A percentile compares a stretch with the other conserved stretches of the same genome.
Conservation (phyloP, 2,797 vertebrate genomes). For the Eupleurogrammus muticus region DNA sequence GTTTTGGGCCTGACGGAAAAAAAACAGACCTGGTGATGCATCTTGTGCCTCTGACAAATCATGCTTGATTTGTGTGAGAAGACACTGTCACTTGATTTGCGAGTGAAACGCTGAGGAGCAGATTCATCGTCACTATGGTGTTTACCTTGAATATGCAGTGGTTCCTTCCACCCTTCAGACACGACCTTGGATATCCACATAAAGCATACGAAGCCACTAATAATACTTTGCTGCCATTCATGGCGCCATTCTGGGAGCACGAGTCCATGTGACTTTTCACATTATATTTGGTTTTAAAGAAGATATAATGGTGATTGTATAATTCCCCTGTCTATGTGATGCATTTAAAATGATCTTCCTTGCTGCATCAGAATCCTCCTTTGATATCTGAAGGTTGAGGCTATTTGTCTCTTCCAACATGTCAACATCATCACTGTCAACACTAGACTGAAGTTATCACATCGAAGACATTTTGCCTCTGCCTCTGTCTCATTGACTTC, state of each 20-base stretch:
- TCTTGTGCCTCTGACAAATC: background rate
- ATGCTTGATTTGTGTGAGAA: slow-evolving; percentile 3
- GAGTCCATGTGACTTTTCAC: background rate
- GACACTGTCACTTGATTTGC: background rate
- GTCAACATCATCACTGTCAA: slow-evolving; percentile 28
- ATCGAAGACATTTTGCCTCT: slow-evolving; percentile 17
- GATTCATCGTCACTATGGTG: background rate
- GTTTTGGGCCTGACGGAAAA: background rate
- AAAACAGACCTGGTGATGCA: slow-evolving; percentile 2
- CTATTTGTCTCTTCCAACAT: background rate
- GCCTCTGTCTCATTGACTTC: slow-evolving; percentile 41
- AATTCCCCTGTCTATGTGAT: slow-evolving; percentile 8
- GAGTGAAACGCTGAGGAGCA: background rate
- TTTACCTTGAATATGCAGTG: background rate
- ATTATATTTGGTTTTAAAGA: slow-evolving; percentile 5
- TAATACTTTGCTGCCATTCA: background rate
- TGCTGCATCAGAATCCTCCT: background rate
- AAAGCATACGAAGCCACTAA: background rate
- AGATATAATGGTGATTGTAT: background rate
- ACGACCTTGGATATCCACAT: background rate
- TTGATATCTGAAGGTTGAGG: background rate
- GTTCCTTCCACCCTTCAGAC: background rate
- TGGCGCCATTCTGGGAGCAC: background rate
- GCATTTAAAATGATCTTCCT: slow-evolving; percentile 10
- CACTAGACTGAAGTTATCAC: slow-evolving; percentile 13